Evolutionary conservation across 2,888 invertebrate genomes (phyloP).

Genomic region (Chirona hameri): DNA sequence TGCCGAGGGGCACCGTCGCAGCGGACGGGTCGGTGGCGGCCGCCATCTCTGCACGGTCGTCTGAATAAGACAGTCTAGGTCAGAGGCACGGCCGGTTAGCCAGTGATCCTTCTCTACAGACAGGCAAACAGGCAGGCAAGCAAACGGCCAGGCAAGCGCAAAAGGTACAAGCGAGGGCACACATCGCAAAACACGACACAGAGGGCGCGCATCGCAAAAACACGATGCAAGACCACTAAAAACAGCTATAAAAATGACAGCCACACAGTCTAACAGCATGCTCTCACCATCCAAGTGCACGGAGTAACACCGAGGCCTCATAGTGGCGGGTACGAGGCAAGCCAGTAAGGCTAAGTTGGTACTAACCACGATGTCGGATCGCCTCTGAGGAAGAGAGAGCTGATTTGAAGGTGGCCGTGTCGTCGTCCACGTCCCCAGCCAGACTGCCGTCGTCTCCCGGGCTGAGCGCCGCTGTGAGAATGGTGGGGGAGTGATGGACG

Average conservation of each 20-base stretch:
- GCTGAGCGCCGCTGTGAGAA: neutral
- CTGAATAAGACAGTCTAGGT: neutral
- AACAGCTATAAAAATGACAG: neutral
- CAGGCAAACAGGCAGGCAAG: neutral
- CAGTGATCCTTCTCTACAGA: too few species aligned
- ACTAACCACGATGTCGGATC: neutral
- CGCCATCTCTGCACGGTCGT: neutral
- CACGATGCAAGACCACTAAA: neutral
- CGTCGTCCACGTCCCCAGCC: neutral
- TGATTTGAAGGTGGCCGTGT: conserved; percentile 12
- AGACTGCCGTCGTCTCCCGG: neutral
- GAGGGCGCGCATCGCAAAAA: neutral
- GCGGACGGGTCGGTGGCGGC: neutral
- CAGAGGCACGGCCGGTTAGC: too few species aligned
- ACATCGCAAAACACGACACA: neutral
- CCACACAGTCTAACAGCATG: neutral
- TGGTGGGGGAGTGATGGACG: neutral
- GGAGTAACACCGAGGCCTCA: too few species aligned
- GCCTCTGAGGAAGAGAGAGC: neutral
- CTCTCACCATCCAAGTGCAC: neutral
- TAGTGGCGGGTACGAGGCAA: too few species aligned
- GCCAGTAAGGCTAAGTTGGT: too few species aligned
- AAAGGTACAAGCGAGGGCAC: neutral
- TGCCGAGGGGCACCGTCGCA: neutral
- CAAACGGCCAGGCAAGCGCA: neutral